phyloP scores from a whole-genome alignment of 2,888 invertebrate genomes.

The Protophormia terraenovae region DNA sequence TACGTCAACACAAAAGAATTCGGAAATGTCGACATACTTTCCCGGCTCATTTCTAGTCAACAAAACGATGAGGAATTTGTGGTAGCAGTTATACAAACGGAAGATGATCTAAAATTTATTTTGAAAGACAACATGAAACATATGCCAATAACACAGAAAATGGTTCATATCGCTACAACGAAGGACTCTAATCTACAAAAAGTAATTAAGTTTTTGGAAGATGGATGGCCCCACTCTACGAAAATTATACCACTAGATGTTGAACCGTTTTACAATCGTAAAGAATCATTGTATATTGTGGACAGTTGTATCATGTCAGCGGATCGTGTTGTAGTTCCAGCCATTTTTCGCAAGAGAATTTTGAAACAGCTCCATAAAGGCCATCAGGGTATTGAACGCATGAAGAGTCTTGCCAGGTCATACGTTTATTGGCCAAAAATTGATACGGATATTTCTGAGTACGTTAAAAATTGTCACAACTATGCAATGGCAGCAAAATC shows the following conservation, averaged over 20 bases:
- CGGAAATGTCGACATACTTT: slow-evolving; percentile 41
- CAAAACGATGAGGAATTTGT: neutral
- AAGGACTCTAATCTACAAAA: neutral
- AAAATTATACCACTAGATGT: neutral
- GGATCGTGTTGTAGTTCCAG: slow-evolving; percentile 3
- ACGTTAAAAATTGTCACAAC: slow-evolving; percentile 43
- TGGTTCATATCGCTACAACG: neutral
- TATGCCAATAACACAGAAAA: neutral
- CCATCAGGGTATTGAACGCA: slow-evolving; percentile 52
- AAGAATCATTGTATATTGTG: slow-evolving; percentile 1
- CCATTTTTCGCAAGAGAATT: neutral
- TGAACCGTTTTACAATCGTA: neutral
- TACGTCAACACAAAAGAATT: slow-evolving; percentile 34
- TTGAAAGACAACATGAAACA: neutral
- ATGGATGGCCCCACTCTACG: neutral
- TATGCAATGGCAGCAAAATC: slow-evolving; percentile 7
- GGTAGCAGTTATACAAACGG: neutral
- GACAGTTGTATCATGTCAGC: slow-evolving; percentile 1
- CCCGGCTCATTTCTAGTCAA: neutral
- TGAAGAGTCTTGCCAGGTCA: slow-evolving; percentile 66
- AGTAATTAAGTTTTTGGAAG: neutral
- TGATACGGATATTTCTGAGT: slow-evolving; percentile 68
- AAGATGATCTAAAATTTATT: neutral
- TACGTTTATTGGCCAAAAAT: slow-evolving; percentile 71
- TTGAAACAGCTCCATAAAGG: slow-evolving; percentile 31